These are phyloP conservation scores for Quadroppia sp. DNA, from an alignment of 2,888 invertebrate species.

Conservation along the genomic window DNA sequence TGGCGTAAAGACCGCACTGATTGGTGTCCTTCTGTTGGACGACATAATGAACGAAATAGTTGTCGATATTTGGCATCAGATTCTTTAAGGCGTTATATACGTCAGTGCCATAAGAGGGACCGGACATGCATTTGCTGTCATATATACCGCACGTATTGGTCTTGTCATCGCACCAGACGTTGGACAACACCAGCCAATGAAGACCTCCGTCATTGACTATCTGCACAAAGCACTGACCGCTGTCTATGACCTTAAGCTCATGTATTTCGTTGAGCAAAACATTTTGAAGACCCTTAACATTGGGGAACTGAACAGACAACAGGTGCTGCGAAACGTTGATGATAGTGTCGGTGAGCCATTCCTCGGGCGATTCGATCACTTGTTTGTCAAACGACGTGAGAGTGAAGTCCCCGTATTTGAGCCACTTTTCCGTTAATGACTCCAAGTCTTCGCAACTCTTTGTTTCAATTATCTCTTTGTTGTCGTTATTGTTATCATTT, in stretches of 20 bases:
- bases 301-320: slow-evolving; percentile 34
- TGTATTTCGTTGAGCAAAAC: slow-evolving; percentile 3
- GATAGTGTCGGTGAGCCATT: slow-evolving; percentile 54
- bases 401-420: slow-evolving; percentile 12
- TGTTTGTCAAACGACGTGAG: slow-evolving; percentile 51
- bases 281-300: slow-evolving; percentile 1
- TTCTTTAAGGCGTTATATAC: neutral
- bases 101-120: neutral
- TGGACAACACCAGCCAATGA: slow-evolving; percentile 31
- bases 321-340: slow-evolving; percentile 53
- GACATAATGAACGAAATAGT: neutral
- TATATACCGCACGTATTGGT: neutral
- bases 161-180: neutral
- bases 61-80: neutral
- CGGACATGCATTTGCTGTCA: neutral
- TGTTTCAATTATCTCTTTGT: too few species aligned
- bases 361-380: slow-evolving; percentile 52
- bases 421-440: slow-evolving; percentile 12
- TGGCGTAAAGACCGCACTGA: slow-evolving; percentile 35
- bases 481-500: too few species aligned
- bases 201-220: slow-evolving; percentile 7
- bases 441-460: too few species aligned
- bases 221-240: slow-evolving; percentile 3
- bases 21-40: slow-evolving; percentile 22
- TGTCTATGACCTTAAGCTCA: neutral